phyloP scores from a whole-genome alignment of 2,888 invertebrate species.

The Salticus scenicus region DNA sequence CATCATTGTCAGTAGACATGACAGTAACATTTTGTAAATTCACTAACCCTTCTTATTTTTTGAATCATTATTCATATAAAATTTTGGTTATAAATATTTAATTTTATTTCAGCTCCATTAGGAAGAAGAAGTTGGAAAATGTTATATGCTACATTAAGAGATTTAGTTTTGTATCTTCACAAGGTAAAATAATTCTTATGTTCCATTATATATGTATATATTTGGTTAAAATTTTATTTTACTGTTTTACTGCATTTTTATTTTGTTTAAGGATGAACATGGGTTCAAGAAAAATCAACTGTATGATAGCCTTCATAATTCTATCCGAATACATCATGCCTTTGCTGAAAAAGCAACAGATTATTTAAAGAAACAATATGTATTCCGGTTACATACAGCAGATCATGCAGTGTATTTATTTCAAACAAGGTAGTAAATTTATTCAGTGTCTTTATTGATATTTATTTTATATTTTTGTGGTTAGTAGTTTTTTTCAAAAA shows the following conservation, averaged over 20 bases:
- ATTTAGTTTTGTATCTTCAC: constrained; percentile 96
- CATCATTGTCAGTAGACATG: too few relatives aligned
- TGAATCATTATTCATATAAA: too few relatives aligned
- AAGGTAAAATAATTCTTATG: constrained; percentile 80
- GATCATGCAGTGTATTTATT: constrained; percentile 98
- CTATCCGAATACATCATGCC: constrained; percentile 92
- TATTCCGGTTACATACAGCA: constrained; percentile 96
- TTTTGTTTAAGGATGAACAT: constrained; percentile 72
- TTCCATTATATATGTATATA: too few relatives aligned
- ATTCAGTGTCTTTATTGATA: background rate
- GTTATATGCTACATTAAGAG: constrained; percentile 97
- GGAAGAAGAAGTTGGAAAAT: constrained; percentile 99
- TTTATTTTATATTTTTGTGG: background rate
- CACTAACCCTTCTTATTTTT: too few relatives aligned
- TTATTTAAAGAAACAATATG: constrained; percentile 97
- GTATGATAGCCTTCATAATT: constrained; percentile 78
- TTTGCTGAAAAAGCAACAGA: constrained; percentile 95
- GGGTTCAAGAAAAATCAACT: constrained; percentile 81
- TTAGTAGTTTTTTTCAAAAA: too few relatives aligned
- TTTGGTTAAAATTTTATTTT: too few relatives aligned
- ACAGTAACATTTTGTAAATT: too few relatives aligned
- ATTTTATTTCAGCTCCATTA: constrained; percentile 79
- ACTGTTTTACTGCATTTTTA: too few relatives aligned
- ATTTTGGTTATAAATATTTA: background rate
- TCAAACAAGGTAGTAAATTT: constrained; percentile 87